These are phyloP conservation scores for Lysiphlebus fabarum DNA, from an alignment of 1,140 invertebrate species.

Conservation along the genomic window DNA sequence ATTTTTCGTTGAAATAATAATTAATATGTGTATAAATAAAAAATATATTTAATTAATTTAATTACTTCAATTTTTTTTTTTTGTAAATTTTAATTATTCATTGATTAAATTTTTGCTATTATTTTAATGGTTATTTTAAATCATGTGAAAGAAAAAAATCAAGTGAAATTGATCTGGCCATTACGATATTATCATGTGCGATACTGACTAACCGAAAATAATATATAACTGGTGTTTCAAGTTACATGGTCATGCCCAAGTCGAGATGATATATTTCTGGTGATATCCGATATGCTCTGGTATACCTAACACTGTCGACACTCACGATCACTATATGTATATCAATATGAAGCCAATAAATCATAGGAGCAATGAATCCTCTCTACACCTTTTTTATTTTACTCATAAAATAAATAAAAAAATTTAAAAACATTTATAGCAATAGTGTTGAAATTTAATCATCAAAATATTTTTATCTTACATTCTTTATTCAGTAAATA, in stretches of 20 bases:
- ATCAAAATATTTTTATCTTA: too few species aligned
- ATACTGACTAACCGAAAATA: background rate
- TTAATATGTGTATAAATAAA: too few species aligned
- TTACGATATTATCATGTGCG: constrained; percentile 1
- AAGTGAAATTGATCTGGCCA: constrained; percentile 1
- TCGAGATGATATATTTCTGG: background rate
- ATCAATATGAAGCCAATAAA: too few species aligned
- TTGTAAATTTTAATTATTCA: background rate
- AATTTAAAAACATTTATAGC: too few species aligned
- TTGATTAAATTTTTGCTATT: background rate
- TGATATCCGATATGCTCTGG: constrained; percentile 9
- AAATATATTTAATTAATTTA: too few species aligned
- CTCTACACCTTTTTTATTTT: too few species aligned
- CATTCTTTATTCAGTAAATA: too few species aligned
- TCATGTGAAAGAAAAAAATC: background rate
- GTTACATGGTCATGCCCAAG: constrained; percentile 15
- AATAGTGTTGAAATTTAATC: too few species aligned
- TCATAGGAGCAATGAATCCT: too few species aligned
- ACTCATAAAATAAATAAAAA: too few species aligned
- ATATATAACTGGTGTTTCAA: constrained; percentile 1
- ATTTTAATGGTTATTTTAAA: background rate
- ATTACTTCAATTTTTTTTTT: background rate
- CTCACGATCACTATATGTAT: background rate
- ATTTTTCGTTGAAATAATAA: too few species aligned
- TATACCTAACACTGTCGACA: background rate